Evolutionary conservation across 2,113 vertebrate species (phyloP), one percentile per base, ranked within the genome.

Genomic region (Xyliphius kryptos): DNA sequence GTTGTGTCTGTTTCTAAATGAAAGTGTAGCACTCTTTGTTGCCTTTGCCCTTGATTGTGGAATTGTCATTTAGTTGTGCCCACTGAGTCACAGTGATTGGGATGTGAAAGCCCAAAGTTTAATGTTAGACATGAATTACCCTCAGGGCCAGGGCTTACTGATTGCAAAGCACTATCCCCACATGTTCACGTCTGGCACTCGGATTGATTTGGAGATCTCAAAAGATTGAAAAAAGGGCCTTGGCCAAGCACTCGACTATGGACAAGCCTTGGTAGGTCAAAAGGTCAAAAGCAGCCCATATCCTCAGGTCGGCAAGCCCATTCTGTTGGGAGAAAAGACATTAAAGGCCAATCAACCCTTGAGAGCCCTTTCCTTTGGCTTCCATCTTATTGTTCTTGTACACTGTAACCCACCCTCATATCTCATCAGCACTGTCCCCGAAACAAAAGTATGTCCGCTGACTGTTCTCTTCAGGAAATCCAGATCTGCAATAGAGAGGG

Each of bases 201-300:
- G 80, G 83, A 87, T 87, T 85, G 85, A 83, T 87, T 85, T 76
- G 56, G 81, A 81, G 70, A 71, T 72, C 79, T 20, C 66, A 57
- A 77, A 77, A 83, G 81, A 84, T 85, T 80, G 79, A 76, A 80
- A 70, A 70, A 72, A n/a, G 76, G 80, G 79, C 77, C 80, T 20
- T 32, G 65, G 72, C 79, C 80, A 76, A 22, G 9, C 44, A 21
- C 75, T 76, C 71, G 70, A 64, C 44, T 58, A 47, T 59, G 78
- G 77, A 77, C 65, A 67, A 75, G 82, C 77, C 78, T 77, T 58
- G 50, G 74, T 66, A 74, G 70, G 51, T 72, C 63, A 52, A 13
- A 8, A 63, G 66, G 62, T 73, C 67, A 73, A 65, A 62, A 51
- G 47, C 62, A 69, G 69, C 68, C 76, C 61, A 79, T 79, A 82